phyloP scores from a whole-genome alignment of 2,797 vertebrate species.

The Lagorchestes hirsutus region DNA sequence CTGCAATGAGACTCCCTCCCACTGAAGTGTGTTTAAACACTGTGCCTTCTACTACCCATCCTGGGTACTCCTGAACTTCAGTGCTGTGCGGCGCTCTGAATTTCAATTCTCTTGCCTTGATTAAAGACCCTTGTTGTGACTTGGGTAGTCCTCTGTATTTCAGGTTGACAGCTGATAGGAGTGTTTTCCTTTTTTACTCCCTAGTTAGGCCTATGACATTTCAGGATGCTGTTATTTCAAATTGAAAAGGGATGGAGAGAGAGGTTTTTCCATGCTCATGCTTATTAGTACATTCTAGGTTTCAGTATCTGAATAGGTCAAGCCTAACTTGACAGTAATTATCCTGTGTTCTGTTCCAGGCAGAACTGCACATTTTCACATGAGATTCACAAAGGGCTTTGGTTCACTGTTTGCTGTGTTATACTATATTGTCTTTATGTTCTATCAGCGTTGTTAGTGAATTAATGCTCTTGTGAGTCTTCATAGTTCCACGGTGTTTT shows the following conservation, averaged over 20 bases:
- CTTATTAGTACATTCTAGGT: not conserved
- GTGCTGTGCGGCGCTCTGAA: not conserved
- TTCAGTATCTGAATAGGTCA: not conserved
- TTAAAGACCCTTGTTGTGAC: not conserved
- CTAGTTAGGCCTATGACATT: not conserved
- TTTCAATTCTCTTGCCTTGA: not conserved
- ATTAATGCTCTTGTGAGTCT: slow-evolving; percentile 14
- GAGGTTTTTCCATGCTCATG: not conserved
- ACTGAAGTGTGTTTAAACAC: not conserved
- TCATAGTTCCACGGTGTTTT: slow-evolving; percentile 38
- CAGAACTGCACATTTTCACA: slow-evolving; percentile 16
- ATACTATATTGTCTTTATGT: slow-evolving; percentile 8
- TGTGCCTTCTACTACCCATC: not conserved
- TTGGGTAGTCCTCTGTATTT: not conserved
- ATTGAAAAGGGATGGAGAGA: not conserved
- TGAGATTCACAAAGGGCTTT: slow-evolving; percentile 37
- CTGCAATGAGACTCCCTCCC: not conserved
- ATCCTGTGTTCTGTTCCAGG: slow-evolving; percentile 5
- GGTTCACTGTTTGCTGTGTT: slow-evolving; percentile 10
- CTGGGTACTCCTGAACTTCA: not conserved
- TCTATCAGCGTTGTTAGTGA: not conserved
- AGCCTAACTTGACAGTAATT: not conserved
- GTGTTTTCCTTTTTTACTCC: not conserved
- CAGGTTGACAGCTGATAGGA: not conserved
- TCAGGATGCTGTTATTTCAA: not conserved